Evolutionary conservation across 1,140 invertebrate species (phyloP).

Genomic region (Aplysia californica): DNA sequence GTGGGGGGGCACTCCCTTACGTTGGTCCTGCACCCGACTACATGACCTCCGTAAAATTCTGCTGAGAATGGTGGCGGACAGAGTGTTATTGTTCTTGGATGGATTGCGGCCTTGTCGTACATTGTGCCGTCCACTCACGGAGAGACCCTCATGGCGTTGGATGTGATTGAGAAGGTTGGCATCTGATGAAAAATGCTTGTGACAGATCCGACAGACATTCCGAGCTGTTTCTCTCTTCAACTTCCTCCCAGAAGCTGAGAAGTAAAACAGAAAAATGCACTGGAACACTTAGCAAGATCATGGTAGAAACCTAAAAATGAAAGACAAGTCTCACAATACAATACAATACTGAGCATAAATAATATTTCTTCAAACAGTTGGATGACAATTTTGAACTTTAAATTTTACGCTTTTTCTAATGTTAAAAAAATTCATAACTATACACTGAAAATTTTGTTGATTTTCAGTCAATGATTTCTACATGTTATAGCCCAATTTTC

Average conservation of each 20-base stretch:
- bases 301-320: background rate
- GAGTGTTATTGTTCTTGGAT: background rate
- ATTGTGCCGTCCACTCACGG: background rate
- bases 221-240: background rate
- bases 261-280: background rate
- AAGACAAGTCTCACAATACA: background rate
- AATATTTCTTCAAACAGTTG: background rate
- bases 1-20: too few relatives aligned
- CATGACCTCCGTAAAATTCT: background rate
- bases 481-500: too few relatives aligned
- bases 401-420: too few relatives aligned
- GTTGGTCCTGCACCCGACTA: background rate
- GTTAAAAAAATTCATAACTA: too few relatives aligned
- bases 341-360: background rate
- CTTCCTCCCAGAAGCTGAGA: background rate
- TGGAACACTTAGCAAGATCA: background rate
- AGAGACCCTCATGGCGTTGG: slow-evolving; percentile 10
- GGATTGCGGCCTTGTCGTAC: background rate
- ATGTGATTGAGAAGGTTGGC: slow-evolving; percentile 23
- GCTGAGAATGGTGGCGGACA: background rate
- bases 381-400: too few relatives aligned
- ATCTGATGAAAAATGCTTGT: slow-evolving; percentile 1
- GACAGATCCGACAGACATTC: slow-evolving; percentile 16
- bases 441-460: too few relatives aligned
- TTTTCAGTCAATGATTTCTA: too few relatives aligned